Conservation (phyloP, 2,113 vertebrate species). For the Phaethornis superciliosus region DNA sequence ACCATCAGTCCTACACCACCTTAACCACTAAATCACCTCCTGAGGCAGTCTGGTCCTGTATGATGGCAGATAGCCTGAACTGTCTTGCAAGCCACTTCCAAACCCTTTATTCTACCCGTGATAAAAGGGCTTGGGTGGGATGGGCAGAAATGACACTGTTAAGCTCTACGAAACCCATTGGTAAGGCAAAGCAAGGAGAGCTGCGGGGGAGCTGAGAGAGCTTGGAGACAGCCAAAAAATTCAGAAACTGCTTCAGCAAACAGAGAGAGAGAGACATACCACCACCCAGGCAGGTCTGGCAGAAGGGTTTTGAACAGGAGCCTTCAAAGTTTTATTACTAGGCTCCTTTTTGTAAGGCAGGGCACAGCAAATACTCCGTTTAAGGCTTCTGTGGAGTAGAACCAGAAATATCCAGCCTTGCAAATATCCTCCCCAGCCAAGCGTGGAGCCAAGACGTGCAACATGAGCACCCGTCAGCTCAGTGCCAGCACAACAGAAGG, state of each 20-base stretch:
- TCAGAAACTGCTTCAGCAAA: slow-evolving; percentile 45
- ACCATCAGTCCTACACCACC: too few species aligned
- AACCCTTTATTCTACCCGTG: neutral
- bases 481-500: slow-evolving; percentile 69
- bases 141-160: neutral
- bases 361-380: slow-evolving; percentile 63
- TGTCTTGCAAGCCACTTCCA: neutral
- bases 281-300: slow-evolving; percentile 54
- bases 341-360: slow-evolving; percentile 53
- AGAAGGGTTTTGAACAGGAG: slow-evolving; percentile 45
- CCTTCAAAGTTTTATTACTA: slow-evolving; percentile 54
- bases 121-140: neutral
- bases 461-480: slow-evolving; percentile 70
- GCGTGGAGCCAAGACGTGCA: slow-evolving; percentile 62
- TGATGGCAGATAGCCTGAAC: neutral
- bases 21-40: too few species aligned
- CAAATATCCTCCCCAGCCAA: slow-evolving; percentile 69
- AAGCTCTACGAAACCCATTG: neutral
- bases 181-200: slow-evolving; percentile 24
- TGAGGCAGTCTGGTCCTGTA: neutral
- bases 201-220: neutral
- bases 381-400: slow-evolving; percentile 65
- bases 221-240: neutral
- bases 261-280: slow-evolving; percentile 46
- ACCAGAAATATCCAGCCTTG: slow-evolving; percentile 70